Evolutionary conservation across 1,140 invertebrate genomes (phyloP), one percentile per base, ranked within the genome.

Genomic region (Solenopsis invicta): DNA sequence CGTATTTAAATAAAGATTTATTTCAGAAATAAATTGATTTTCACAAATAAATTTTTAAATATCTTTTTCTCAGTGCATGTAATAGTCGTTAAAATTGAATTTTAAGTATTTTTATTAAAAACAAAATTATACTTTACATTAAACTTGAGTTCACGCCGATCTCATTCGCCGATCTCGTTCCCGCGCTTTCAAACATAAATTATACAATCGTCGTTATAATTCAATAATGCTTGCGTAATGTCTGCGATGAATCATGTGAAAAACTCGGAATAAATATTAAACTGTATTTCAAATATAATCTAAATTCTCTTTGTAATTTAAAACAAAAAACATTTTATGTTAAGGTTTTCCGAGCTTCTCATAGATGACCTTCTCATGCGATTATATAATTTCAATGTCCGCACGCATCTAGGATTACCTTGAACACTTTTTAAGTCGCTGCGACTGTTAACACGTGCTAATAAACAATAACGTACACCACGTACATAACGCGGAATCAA

Each of bases 351-450:
- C 24, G 10, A 34, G 8, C n/a, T 59, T 74, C 29, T 37, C 54
- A 45, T 10, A n/a, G 62, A 18, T 75, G 13, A 50, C 41, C 67
- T 82, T 82, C 41, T 29, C n/a, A 21, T 37, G 10, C 1, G 69
- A 75, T 84, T 84, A 84, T 37, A 61, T 84, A 74, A 84, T 75
- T 75, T 61, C 54, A 62, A 75, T 84, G 80, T 84, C 52, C 13
- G 8, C 21, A 4, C 21, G 10, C 21, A 9, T n/a, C 8, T 21
- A 34, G 10, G 50, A 81, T 71, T 24, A n/a, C 69, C 54, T 84
- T 75, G 80, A 61, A 48, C 18, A 34, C 80, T 74, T 59, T 16
- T 69, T 21, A 24, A 54, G 4, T 29, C 6, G 41, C 37, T 56
- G 29, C 10, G 5, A 72, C 10, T 24, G 37, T 82, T 56, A 59